Evolutionary conservation across 1,140 invertebrate genomes (phyloP).

Genomic region (Euura saliciscinereae): DNA sequence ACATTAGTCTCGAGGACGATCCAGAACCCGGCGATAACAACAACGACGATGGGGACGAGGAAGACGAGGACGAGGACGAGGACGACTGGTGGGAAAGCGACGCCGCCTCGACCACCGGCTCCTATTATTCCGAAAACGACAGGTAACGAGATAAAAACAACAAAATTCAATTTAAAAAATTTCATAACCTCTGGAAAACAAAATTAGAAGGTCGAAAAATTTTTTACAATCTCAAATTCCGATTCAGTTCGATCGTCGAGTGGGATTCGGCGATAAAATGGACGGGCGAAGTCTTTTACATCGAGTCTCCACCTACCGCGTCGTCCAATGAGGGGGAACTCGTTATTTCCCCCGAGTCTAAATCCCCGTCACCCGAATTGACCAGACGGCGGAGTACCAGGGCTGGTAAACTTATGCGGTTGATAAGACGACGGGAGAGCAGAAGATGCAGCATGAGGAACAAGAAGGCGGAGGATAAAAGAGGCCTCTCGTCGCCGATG

Average conservation of each 20-base stretch:
- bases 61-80: conserved; percentile 47
- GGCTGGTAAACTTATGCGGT: conserved; percentile 52
- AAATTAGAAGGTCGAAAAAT: background rate
- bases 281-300: conserved; percentile 65
- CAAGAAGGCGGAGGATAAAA: conserved; percentile 35
- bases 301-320: conserved; percentile 60
- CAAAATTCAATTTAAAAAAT: conserved; percentile 3
- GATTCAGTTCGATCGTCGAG: conserved; percentile 65
- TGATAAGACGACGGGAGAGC: conserved; percentile 54
- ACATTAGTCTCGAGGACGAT: conserved; percentile 10
- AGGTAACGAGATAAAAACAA: conserved; percentile 33
- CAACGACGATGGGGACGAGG: conserved; percentile 32
- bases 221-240: background rate
- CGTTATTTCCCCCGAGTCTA: conserved; percentile 22
- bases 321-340: conserved; percentile 1
- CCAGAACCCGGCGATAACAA: conserved; percentile 44
- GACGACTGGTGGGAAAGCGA: conserved; percentile 56
- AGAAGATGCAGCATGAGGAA: conserved; percentile 48
- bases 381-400: conserved; percentile 50
- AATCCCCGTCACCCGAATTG: conserved; percentile 45
- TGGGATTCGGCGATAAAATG: conserved; percentile 66
- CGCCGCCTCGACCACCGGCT: conserved; percentile 53
- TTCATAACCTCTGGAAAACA: background rate
- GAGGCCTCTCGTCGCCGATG: background rate
- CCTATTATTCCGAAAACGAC: conserved; percentile 53